A percentile compares a stretch with the other conserved stretches of the same genome.
Evolutionary conservation across 2,113 vertebrate genomes (phyloP).

Genomic region (Benitochromis conjunctus): DNA sequence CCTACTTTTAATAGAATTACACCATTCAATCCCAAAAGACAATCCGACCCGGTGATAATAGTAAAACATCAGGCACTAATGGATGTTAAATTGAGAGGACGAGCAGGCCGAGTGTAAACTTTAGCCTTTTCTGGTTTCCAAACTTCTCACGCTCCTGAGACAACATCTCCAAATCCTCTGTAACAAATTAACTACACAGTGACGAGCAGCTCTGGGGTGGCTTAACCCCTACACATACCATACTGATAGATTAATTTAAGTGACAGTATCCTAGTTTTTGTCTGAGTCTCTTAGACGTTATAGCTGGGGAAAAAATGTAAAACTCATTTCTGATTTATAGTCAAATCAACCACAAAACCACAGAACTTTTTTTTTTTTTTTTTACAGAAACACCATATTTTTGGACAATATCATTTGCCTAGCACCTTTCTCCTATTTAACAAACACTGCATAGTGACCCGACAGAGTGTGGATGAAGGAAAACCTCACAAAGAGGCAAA

Average conservation of each 20-base stretch:
- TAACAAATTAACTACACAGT: conserved; percentile 2
- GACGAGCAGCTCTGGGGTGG: conserved; percentile 14
- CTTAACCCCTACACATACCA: conserved; percentile 24
- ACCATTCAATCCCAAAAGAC: background rate
- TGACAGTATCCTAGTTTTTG: background rate
- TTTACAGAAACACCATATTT: background rate
- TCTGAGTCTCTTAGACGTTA: background rate
- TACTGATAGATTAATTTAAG: conserved; percentile 3
- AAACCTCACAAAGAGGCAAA: background rate
- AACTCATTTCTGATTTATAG: background rate
- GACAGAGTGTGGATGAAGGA: background rate
- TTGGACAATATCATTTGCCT: background rate
- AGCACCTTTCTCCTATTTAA: background rate
- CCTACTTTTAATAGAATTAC: background rate
- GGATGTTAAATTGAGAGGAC: background rate
- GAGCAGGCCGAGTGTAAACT: background rate
- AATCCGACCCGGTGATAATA: background rate
- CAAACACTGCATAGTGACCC: background rate
- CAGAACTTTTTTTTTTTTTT: background rate
- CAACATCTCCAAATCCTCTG: conserved; percentile 22
- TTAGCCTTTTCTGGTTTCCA: background rate
- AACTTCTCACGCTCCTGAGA: background rate
- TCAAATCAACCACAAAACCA: background rate
- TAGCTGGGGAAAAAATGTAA: background rate
- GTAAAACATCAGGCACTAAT: background rate